Evolutionary conservation across 2,888 invertebrate genomes (phyloP).

Genomic region (Hirtodrosophila alboralis): DNA sequence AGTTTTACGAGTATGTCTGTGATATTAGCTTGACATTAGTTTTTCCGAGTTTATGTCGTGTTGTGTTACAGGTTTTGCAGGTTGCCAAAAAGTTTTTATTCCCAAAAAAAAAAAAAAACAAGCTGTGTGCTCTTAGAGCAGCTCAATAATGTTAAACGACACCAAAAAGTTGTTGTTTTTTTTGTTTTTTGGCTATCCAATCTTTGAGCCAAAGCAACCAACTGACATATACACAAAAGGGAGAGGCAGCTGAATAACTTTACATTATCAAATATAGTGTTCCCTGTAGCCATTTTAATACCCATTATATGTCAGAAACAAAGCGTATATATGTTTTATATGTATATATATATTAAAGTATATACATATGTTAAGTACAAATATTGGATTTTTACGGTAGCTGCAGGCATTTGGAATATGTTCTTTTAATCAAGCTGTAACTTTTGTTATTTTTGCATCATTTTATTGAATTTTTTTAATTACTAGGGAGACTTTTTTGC

Average conservation of each 20-base stretch:
- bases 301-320: too few species aligned
- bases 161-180: conserved; percentile 24
- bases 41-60: conserved; percentile 16
- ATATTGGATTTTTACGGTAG: too few species aligned
- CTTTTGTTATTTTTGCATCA: too few species aligned
- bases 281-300: too few species aligned
- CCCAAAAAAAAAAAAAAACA: conserved; percentile 20
- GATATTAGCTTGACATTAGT: conserved; percentile 47
- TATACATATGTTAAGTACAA: too few species aligned
- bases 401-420: too few species aligned
- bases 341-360: too few species aligned
- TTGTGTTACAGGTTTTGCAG: conserved; percentile 16
- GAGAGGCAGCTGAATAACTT: conserved; percentile 33
- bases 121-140: conserved; percentile 13
- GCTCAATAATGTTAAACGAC: conserved; percentile 37
- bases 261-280: conserved; percentile 38
- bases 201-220: conserved; percentile 30
- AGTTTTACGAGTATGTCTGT: conserved; percentile 23
- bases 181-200: conserved; percentile 18
- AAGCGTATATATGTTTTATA: too few species aligned
- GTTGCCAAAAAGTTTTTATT: conserved; percentile 47
- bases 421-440: too few species aligned
- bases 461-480: too few species aligned
- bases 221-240: conserved; percentile 10
- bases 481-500: too few species aligned